These are phyloP conservation scores for Leptocoma aspasia DNA, from an alignment of 2,113 vertebrate species.

Conservation along the genomic window DNA sequence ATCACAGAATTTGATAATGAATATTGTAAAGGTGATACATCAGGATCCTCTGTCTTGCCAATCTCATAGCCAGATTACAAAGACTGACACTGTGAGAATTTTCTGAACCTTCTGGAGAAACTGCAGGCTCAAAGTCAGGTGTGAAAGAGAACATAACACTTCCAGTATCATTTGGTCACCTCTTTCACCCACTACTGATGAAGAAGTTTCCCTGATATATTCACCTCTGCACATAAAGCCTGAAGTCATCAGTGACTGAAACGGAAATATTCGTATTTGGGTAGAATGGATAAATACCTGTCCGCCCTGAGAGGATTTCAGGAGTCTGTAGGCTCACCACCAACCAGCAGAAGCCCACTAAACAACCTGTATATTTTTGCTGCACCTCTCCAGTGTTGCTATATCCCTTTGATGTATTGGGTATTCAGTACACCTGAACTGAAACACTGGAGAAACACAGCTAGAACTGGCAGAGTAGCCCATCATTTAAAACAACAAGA, in stretches of 20 bases:
- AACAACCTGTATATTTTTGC: not conserved
- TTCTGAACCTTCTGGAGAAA: not conserved
- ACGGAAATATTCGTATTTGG: not conserved
- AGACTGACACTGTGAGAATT: not conserved
- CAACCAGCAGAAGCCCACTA: not conserved
- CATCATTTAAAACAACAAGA: not conserved
- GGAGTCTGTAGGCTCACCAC: not conserved
- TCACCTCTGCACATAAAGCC: not conserved
- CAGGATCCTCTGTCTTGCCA: not conserved
- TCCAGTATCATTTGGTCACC: not conserved
- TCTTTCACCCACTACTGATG: not conserved
- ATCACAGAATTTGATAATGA: not conserved
- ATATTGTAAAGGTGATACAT: not conserved
- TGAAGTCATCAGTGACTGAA: not conserved
- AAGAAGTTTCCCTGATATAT: not conserved
- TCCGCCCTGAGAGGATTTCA: not conserved
- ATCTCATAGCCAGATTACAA: not conserved
- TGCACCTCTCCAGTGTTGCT: not conserved
- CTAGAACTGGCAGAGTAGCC: not conserved
- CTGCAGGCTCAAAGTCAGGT: not conserved
- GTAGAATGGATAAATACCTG: not conserved
- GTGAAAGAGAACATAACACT: not conserved
- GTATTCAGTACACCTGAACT: too few species aligned
- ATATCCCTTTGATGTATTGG: not conserved
- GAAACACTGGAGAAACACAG: not conserved